Evolutionary conservation across 37 sponge, comb jelly and placozoan genomes (phyloP), one percentile per base, ranked within the genome.

Genomic region (Theonella swinhoei): DNA sequence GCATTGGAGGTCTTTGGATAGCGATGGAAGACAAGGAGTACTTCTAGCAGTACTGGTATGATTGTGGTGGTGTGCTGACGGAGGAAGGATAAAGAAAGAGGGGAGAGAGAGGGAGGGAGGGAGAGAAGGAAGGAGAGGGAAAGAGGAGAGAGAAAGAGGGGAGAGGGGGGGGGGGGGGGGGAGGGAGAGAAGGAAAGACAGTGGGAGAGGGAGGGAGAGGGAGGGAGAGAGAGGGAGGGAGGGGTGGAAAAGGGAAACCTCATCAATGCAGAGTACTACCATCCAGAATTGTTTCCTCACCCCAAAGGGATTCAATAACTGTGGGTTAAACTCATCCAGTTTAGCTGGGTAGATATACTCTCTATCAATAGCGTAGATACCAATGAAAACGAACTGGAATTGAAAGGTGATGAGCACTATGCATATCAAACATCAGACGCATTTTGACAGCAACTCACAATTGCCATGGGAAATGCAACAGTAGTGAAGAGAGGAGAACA

Each of bases 21-120:
- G 26, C 83, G 82, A 73, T 93, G 94, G 65, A 77, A 87, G 24
- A 93, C 90, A 25, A 93, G 70, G 22, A 89, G 64, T 37, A 83
- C 20, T 47, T 93, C 94, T 7, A 87, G 29, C 29, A 93, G 29
- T 23, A 87, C 83, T 0, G 42, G 3, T 58, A 93, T 65, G 1
- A 64, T 79, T 3, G 87, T 65, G 0, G 61, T 54, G 3, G 88
- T 84, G 78, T 93, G 90, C 90, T 90, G 68, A 3, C 17, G 28
- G 34, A 60, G 33, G 60, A 64, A 35, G 63, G 54, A 82, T 35
- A 2, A 37, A 64, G n/a, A n/a, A n/a, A n/a, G n/a, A n/a, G n/a
- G n/a, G n/a, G n/a, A n/a, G n/a, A n/a, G n/a, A n/a, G n/a, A n/a
- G n/a, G n/a, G n/a, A n/a, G n/a, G n/a, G n/a, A n/a, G n/a, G n/a